Percentiles rank a stretch among this genome's conserved stretches.
Evolutionary conservation across 1,140 invertebrate species (phyloP).

Genomic region (Plutomurus gul): DNA sequence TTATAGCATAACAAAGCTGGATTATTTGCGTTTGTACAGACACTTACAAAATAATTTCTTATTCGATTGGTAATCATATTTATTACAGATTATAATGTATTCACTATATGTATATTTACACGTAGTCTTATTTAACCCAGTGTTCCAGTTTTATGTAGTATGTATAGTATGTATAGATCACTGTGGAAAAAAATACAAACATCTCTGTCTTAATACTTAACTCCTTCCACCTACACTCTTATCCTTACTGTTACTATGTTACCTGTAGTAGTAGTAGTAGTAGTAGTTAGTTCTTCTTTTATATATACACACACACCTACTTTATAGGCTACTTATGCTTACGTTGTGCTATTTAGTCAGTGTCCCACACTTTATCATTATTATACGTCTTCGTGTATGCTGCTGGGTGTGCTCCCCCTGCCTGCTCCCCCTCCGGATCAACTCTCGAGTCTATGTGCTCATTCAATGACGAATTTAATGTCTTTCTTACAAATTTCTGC

Average conservation of each 20-base stretch:
- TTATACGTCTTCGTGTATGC: too few species aligned
- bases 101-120: neutral
- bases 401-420: too few species aligned
- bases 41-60: slow-evolving; percentile 28
- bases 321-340: neutral
- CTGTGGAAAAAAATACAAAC: slow-evolving; percentile 29
- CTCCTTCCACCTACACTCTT: slow-evolving; percentile 5
- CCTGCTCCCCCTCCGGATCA: too few species aligned
- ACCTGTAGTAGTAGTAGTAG: neutral
- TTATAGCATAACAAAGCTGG: slow-evolving; percentile 4
- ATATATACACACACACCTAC: neutral
- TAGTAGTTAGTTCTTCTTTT: neutral
- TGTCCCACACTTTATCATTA: neutral
- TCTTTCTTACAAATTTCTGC: too few species aligned
- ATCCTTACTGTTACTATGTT: neutral
- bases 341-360: neutral
- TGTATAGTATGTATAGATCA: neutral
- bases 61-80: slow-evolving; percentile 1
- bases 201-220: slow-evolving; percentile 25
- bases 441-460: too few species aligned
- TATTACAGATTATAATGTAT: too few species aligned
- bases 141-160: neutral
- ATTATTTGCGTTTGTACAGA: slow-evolving; percentile 22
- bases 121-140: neutral
- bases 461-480: too few species aligned